Percentiles rank a stretch among this genome's conserved stretches.
These are phyloP conservation scores for Meandrusa payeni DNA, from an alignment of 2,888 invertebrate species.

Conservation along the genomic window DNA sequence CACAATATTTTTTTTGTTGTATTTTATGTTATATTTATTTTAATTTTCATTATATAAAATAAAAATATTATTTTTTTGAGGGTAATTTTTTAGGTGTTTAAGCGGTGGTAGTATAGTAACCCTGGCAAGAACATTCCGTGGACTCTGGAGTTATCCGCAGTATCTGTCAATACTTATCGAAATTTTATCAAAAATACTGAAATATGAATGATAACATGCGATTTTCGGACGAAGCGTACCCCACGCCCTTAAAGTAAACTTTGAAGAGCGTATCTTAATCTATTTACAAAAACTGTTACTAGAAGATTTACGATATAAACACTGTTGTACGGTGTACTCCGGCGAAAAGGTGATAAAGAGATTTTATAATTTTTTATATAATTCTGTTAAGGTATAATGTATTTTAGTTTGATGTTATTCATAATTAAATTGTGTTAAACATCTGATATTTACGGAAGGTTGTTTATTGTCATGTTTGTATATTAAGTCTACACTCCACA, in stretches of 20 bases:
- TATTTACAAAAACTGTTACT: conserved; percentile 31
- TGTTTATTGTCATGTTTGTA: conserved; percentile 8
- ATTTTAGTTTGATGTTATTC: no score
- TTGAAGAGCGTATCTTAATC: conserved; percentile 33
- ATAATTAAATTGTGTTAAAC: no score
- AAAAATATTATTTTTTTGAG: not conserved
- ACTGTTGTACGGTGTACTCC: conserved; percentile 38
- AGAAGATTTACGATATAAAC: conserved; percentile 34
- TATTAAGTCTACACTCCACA: conserved; percentile 18
- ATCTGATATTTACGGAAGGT: not conserved
- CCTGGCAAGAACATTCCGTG: conserved; percentile 28
- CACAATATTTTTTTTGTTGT: no score
- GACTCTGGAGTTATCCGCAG: conserved; percentile 42
- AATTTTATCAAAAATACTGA: conserved; percentile 61
- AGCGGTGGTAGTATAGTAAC: conserved; percentile 7
- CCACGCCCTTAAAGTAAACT: conserved; percentile 42
- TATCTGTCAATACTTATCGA: conserved; percentile 45
- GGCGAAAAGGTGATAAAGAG: conserved; percentile 46
- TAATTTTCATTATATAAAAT: no score
- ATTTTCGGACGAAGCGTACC: conserved; percentile 39
- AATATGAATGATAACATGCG: conserved; percentile 68
- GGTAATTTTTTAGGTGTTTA: not conserved
- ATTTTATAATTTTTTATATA: conserved; percentile 26
- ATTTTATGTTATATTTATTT: no score
- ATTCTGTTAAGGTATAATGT: conserved; percentile 3